Percentiles rank a stretch among this genome's conserved stretches.
Evolutionary conservation across 2,888 invertebrate species (phyloP).

Genomic region (Cheilosia scutellata): DNA sequence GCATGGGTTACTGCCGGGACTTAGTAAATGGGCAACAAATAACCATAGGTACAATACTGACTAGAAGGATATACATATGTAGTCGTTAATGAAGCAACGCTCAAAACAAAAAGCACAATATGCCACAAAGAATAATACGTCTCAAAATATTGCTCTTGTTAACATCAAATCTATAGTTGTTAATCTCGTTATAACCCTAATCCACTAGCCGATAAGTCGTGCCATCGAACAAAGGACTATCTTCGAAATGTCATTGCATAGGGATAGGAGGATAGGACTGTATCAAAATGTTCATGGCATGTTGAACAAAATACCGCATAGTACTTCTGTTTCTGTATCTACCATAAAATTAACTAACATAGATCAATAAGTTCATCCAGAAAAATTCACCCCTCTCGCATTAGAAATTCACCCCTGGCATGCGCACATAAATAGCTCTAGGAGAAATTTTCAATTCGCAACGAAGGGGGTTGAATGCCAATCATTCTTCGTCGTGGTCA

Average conservation of each 20-base stretch:
- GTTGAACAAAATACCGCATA: background rate
- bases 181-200: background rate
- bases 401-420: constrained; percentile 69
- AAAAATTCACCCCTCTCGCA: constrained; percentile 53
- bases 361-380: constrained; percentile 36
- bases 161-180: background rate
- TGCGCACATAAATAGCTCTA: constrained; percentile 41
- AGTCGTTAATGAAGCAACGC: too few species aligned
- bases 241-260: background rate
- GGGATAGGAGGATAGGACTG: background rate
- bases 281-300: constrained; percentile 28
- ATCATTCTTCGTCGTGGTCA: constrained; percentile 40
- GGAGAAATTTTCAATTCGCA: constrained; percentile 14
- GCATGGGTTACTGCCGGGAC: too few species aligned
- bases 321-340: background rate
- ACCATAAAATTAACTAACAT: constrained; percentile 24
- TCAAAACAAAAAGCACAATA: too few species aligned
- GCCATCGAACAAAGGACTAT: constrained; percentile 8
- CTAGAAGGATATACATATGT: too few species aligned
- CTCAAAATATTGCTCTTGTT: background rate
- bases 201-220: background rate
- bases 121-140: too few species aligned
- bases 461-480: constrained; percentile 36
- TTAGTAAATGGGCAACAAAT: too few species aligned
- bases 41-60: too few species aligned